A percentile compares a stretch with the other conserved stretches of the same genome.
Evolutionary conservation across 1,140 invertebrate genomes (phyloP).

Genomic region (Lepidurus apus): DNA sequence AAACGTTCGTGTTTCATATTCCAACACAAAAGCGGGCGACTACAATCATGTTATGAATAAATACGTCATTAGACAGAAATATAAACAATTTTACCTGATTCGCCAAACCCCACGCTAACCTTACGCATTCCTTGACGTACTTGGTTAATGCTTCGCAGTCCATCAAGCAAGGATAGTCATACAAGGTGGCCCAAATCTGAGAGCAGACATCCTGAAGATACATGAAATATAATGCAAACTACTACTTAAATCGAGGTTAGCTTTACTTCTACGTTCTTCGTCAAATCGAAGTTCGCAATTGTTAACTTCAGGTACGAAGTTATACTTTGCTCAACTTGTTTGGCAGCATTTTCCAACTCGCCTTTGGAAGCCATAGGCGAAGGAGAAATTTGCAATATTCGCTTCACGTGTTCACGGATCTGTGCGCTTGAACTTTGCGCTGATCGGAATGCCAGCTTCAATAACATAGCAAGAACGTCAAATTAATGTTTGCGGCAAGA

Average conservation of each 20-base stretch:
- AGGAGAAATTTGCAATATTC: slow-evolving; percentile 49
- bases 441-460: slow-evolving; percentile 57
- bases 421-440: slow-evolving; percentile 50
- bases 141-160: slow-evolving; percentile 54
- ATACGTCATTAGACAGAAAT: neutral
- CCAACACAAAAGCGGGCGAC: slow-evolving; percentile 50
- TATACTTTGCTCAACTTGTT: slow-evolving; percentile 51
- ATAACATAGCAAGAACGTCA: neutral
- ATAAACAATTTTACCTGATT: slow-evolving; percentile 47
- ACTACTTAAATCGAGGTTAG: neutral
- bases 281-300: slow-evolving; percentile 53
- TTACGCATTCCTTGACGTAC: slow-evolving; percentile 60
- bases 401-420: slow-evolving; percentile 49
- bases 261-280: slow-evolving; percentile 53
- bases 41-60: slow-evolving; percentile 40
- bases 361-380: slow-evolving; percentile 29
- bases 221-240: slow-evolving; percentile 8
- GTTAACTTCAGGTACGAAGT: slow-evolving; percentile 50
- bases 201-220: slow-evolving; percentile 56
- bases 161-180: slow-evolving; percentile 67
- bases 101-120: slow-evolving; percentile 59
- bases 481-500: slow-evolving; percentile 16
- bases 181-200: slow-evolving; percentile 63
- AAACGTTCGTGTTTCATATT: slow-evolving; percentile 56
- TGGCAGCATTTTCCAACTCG: slow-evolving; percentile 35